phyloP scores from a whole-genome alignment of 2,797 vertebrate species.

The Rhabdophis nuchalis region DNA sequence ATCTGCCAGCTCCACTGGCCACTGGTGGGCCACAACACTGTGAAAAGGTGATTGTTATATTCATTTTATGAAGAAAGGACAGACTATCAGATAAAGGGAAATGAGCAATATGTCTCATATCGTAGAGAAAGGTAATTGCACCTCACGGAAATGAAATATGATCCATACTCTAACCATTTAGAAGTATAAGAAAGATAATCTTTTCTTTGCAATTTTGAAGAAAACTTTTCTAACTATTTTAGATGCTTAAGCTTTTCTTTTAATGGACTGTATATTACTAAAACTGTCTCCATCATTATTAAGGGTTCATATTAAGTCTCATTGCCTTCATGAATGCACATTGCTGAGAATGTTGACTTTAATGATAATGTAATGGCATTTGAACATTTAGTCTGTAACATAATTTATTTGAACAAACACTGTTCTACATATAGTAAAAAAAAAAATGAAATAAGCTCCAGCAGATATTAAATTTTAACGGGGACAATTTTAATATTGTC shows the following conservation, averaged over 20 bases:
- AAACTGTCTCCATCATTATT: slow-evolving; percentile 13
- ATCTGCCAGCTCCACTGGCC: too few relatives aligned
- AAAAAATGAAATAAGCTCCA: slow-evolving; percentile 22
- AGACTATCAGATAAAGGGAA: background rate
- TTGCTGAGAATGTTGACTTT: slow-evolving; percentile 22
- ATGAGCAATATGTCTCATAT: background rate
- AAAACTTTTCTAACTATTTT: background rate
- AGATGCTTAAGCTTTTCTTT: slow-evolving; percentile 27
- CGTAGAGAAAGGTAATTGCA: background rate
- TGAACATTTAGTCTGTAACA: slow-evolving; percentile 10
- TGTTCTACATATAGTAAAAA: slow-evolving; percentile 28
- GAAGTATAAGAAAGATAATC: background rate
- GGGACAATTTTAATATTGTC: background rate
- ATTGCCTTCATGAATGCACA: background rate
- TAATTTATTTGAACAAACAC: slow-evolving; percentile 12
- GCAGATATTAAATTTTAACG: slow-evolving; percentile 16
- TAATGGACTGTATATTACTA: background rate
- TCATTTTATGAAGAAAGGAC: background rate
- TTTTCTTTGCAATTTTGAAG: background rate
- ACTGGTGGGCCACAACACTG: background rate
- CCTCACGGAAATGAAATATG: background rate
- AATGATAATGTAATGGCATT: slow-evolving; percentile 36
- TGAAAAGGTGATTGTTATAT: background rate
- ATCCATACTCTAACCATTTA: background rate
- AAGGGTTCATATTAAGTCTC: background rate